Percentiles rank a stretch among this genome's conserved stretches.
Conservation (phyloP, 64 coral and sea anemone species). For the Cladopsammia gracilis region DNA sequence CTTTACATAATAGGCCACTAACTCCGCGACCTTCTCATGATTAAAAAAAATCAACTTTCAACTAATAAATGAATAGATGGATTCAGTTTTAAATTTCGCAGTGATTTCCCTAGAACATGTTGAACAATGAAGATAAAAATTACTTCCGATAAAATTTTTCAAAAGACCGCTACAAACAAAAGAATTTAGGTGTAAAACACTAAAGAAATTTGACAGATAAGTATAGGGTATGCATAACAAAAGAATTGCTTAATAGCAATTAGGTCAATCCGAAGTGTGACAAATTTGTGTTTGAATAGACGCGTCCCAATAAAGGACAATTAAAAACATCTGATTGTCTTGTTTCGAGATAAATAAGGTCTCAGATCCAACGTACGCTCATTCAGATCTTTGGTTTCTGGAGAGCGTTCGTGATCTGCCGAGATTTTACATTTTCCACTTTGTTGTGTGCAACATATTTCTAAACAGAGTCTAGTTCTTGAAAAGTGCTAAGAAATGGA, state of each 20-base stretch:
- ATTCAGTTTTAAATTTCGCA: no score
- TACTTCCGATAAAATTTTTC: background rate
- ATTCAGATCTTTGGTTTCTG: background rate
- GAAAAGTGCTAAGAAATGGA: background rate
- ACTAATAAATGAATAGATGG: no score
- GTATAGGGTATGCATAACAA: background rate
- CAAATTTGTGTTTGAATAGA: background rate
- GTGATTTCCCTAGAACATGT: background rate
- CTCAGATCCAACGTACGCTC: background rate
- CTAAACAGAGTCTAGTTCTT: background rate
- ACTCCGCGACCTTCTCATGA: no score
- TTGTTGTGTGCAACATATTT: background rate
- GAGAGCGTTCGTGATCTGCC: background rate
- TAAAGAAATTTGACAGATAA: constrained; percentile 15
- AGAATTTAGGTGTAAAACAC: background rate
- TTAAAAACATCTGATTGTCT: background rate
- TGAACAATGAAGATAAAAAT: background rate
- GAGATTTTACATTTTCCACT: background rate
- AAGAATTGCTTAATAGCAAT: background rate
- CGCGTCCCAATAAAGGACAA: background rate
- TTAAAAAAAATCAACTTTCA: no score
- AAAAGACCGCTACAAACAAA: constrained; percentile 3
- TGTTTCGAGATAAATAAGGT: background rate
- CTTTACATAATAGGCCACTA: no score
- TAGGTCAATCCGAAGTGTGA: background rate